Evolutionary conservation across 2,113 vertebrate genomes (phyloP).

Genomic region (Scophthalmus maximus): DNA sequence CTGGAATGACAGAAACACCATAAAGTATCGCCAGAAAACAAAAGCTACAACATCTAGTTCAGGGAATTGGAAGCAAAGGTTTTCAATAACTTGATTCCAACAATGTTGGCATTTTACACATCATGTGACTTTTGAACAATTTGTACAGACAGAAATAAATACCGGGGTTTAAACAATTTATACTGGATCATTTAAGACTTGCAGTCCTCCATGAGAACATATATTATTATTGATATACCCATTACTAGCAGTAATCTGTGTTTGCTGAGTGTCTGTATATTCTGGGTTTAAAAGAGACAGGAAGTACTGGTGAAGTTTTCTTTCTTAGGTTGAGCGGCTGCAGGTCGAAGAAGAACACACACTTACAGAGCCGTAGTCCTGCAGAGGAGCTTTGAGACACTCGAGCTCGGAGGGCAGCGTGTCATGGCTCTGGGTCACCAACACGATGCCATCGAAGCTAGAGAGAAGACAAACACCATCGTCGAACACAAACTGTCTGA

Average conservation of each 20-base stretch:
- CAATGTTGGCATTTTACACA: too few relatives aligned
- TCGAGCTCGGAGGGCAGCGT: constrained; percentile 74
- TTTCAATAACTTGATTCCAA: too few relatives aligned
- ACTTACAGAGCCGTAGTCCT: constrained; percentile 81
- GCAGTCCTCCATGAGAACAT: neutral
- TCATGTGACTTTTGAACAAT: too few relatives aligned
- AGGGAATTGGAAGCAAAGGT: neutral
- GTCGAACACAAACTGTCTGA: neutral
- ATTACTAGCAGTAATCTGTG: neutral
- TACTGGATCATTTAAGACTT: neutral
- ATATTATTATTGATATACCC: neutral
- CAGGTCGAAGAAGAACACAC: neutral
- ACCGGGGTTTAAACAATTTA: too few relatives aligned
- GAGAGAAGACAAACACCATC: neutral
- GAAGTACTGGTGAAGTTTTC: neutral
- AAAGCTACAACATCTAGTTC: neutral
- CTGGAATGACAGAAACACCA: constrained; percentile 43
- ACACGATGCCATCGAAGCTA: constrained; percentile 84
- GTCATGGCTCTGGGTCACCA: constrained; percentile 78
- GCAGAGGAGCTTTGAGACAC: constrained; percentile 75
- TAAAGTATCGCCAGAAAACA: neutral
- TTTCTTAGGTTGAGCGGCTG: neutral
- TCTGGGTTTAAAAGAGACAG: neutral
- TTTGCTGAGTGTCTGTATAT: neutral
- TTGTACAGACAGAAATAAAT: too few relatives aligned